Percentiles rank a stretch among this genome's conserved stretches.
These are phyloP conservation scores for Pachydiplax longipennis DNA, from an alignment of 2,888 invertebrate genomes.

Conservation along the genomic window DNA sequence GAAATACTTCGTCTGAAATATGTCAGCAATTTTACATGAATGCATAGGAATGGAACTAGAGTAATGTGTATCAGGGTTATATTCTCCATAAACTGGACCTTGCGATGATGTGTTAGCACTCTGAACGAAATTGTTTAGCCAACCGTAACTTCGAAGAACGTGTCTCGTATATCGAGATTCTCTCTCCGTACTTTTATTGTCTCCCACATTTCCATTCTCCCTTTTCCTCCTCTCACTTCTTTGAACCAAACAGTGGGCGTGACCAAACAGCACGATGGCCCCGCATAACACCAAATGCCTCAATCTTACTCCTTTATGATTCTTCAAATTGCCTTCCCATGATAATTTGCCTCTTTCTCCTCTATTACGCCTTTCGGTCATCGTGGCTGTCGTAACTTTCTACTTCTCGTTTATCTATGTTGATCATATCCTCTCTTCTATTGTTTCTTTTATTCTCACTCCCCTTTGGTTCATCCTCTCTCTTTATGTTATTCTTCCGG, in stretches of 20 bases:
- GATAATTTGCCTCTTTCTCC: background rate
- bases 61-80: too few species aligned
- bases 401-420: too few species aligned
- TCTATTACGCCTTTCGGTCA: background rate
- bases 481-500: too few species aligned
- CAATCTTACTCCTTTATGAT: background rate
- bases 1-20: too few species aligned
- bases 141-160: too few species aligned
- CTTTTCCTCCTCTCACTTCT: background rate
- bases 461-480: background rate
- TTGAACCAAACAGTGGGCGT: background rate
- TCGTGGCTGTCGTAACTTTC: background rate
- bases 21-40: too few species aligned
- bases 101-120: too few species aligned
- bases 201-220: background rate
- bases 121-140: too few species aligned
- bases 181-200: background rate
- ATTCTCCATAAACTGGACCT: too few species aligned
- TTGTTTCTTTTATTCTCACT: background rate
- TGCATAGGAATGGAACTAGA: too few species aligned
- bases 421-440: background rate
- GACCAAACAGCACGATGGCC: background rate
- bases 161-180: background rate
- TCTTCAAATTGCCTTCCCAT: background rate
- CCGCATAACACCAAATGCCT: background rate